Conservation (phyloP, 2,888 invertebrate species). For the Sclerodermus sp. region DNA sequence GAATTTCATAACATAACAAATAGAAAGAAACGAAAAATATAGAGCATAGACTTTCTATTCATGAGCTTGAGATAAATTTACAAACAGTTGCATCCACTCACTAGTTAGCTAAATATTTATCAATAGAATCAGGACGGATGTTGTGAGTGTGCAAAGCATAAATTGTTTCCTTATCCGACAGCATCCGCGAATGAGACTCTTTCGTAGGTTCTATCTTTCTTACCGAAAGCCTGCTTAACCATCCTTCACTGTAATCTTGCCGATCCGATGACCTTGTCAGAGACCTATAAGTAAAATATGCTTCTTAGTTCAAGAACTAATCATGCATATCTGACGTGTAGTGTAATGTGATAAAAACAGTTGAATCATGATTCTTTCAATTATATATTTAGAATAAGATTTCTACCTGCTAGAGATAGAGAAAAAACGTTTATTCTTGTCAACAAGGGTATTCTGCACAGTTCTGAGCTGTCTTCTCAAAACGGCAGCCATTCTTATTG, state of each 20-base stretch:
- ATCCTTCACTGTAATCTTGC: constrained; percentile 66
- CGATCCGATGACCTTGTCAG: constrained; percentile 52
- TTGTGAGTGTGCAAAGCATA: constrained; percentile 96
- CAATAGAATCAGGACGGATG: constrained; percentile 85
- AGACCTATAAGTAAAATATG: constrained; percentile 32
- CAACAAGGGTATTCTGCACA: constrained; percentile 38
- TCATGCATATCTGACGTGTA: no score
- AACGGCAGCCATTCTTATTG: constrained; percentile 53
- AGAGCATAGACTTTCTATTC: no score
- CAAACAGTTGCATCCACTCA: constrained; percentile 62
- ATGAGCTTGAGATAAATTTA: no score
- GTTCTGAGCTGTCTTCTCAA: constrained; percentile 44
- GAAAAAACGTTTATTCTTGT: constrained; percentile 29
- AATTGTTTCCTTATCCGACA: constrained; percentile 94
- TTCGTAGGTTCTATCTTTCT: constrained; percentile 92
- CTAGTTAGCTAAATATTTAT: constrained; percentile 88
- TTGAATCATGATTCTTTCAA: no score
- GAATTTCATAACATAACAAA: no score
- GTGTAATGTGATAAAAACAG: no score
- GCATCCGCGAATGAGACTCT: constrained; percentile 94
- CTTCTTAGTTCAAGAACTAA: no score
- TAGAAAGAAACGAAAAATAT: no score
- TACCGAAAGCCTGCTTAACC: constrained; percentile 87
- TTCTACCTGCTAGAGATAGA: not conserved
- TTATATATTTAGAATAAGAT: not conserved